A percentile compares a stretch with the other conserved stretches of the same genome.
Evolutionary conservation across 2,113 vertebrate species (phyloP).

Genomic region (Alaudala cheleensis): DNA sequence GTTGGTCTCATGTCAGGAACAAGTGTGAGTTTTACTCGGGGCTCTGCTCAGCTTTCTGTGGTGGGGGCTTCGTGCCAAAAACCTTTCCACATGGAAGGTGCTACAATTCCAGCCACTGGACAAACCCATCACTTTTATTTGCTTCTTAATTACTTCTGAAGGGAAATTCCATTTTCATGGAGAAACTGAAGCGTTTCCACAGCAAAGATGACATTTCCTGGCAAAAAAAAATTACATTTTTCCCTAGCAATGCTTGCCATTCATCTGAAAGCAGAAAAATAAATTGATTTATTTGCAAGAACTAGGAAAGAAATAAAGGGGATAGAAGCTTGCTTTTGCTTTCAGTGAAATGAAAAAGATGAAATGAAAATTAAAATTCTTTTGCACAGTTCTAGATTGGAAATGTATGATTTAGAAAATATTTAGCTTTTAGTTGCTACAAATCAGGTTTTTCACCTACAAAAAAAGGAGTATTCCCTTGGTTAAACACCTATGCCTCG

Average conservation of each 20-base stretch:
- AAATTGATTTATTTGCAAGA: background rate
- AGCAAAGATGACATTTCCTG: slow-evolving; percentile 43
- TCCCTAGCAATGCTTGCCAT: background rate
- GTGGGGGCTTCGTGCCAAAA: slow-evolving; percentile 16
- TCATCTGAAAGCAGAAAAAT: background rate
- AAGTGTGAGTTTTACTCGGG: slow-evolving; percentile 9
- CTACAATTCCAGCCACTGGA: slow-evolving; percentile 42
- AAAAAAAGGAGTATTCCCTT: background rate
- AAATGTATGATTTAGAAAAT: background rate
- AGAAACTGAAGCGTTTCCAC: slow-evolving; percentile 53
- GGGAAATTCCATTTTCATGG: slow-evolving; percentile 48
- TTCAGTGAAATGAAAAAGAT: background rate
- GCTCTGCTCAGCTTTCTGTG: slow-evolving; percentile 26
- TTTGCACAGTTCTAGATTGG: background rate
- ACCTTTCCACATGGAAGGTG: slow-evolving; percentile 1
- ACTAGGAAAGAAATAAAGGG: background rate
- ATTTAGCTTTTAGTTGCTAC: background rate
- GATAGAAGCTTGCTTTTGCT: background rate
- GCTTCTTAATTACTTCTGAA: slow-evolving; percentile 20
- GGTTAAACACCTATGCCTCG: background rate
- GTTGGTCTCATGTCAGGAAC: slow-evolving; percentile 1
- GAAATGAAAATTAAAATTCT: background rate
- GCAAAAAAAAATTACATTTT: slow-evolving; percentile 1
- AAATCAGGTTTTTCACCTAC: background rate
- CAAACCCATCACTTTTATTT: background rate